Evolutionary conservation across 2,888 invertebrate species (phyloP), one percentile per base, ranked within the genome.

Genomic region (Lottia gigantea): DNA sequence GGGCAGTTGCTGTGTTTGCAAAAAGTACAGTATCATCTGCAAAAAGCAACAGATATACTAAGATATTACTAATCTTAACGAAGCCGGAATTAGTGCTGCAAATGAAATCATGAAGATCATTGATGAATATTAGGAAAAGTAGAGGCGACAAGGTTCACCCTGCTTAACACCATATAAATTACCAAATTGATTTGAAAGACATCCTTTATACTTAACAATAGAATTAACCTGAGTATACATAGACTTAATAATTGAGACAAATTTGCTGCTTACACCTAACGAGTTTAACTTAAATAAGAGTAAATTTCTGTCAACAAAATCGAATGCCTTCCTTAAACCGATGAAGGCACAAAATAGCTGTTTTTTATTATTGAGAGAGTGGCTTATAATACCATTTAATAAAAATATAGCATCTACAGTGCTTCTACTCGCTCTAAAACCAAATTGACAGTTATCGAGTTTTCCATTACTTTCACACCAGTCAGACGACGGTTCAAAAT

Each of bases 101-200:
- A 40, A 40, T 40, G 40, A 40, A 40, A 11, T 40, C 40, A 40
- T 40, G 40, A 40, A 55, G 19, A 55, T 55, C 55, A 55, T 55
- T 55, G 6, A 55, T 55, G 55, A 55, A 55, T 55, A 55, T 19
- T 14, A 55, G 55, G 19, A 55, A 55, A 55, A 55, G 55, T 55
- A 55, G 6, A 19, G 55, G 55, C n/a, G 55, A 55, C 19, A 55
- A 12, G 55, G 55, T 23, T 55, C 55, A 19, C 55, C 19, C 19
- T n/a, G 55, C 55, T 55, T 55, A 55, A 55, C 55, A 55, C 55
- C 55, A 7, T n/a, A 19, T 19, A 19, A 11, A 55, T 2, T 55
- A 19, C 19, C 19, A 14, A 55, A 55, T 55, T 23, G n/a, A 8
- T 55, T n/a, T 11, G 55, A 55, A 19, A 19, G 55, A 55, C 19